phyloP scores from a whole-genome alignment of 2,888 invertebrate species.

The Hartigia nigra region DNA sequence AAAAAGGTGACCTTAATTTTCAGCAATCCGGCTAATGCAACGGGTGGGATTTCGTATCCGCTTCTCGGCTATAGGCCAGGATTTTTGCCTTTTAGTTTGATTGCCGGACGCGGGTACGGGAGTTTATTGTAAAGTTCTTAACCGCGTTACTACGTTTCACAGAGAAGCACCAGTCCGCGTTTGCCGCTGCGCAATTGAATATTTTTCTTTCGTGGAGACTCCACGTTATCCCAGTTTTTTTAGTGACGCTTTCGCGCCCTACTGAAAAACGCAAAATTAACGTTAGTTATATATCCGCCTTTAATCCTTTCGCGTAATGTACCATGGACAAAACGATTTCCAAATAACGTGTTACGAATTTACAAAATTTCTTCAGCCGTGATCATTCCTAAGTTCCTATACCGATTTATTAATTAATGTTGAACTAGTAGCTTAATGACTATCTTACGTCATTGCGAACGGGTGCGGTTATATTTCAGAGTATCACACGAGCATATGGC shows the following conservation, averaged over 20 bases:
- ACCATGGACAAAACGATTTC: not conserved
- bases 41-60: conserved; percentile 2
- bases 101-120: conserved; percentile 30
- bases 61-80: conserved; percentile 15
- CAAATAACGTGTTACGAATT: not conserved
- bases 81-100: conserved; percentile 45
- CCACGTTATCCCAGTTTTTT: not conserved
- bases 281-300: not conserved
- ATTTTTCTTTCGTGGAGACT: not conserved
- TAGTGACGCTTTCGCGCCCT: not conserved
- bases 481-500: not conserved
- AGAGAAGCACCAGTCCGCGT: not conserved
- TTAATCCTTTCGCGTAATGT: not conserved
- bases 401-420: not conserved
- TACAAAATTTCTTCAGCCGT: not conserved
- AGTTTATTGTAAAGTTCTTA: conserved; percentile 37
- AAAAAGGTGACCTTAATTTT: conserved; percentile 31
- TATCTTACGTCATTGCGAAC: not conserved
- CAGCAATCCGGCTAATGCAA: conserved; percentile 40
- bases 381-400: not conserved
- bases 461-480: not conserved
- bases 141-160: conserved; percentile 25
- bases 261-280: not conserved
- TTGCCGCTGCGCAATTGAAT: not conserved
- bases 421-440: not conserved